A percentile compares a stretch with the other conserved stretches of the same genome.
Conservation (phyloP, 2,113 vertebrate species). For the Hippocampus barbouri region DNA sequence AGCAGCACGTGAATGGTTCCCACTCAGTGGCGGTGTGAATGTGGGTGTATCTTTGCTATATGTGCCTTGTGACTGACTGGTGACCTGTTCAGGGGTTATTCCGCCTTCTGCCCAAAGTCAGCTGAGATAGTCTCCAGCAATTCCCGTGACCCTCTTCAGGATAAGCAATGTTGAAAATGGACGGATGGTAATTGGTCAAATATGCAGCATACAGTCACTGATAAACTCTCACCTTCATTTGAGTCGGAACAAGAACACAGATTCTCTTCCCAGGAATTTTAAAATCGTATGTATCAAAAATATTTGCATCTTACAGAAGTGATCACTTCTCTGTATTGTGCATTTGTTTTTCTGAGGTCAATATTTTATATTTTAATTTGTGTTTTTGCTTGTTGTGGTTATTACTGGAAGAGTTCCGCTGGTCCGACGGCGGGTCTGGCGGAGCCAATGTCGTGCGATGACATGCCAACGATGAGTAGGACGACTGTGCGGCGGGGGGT, state of each 20-base stretch:
- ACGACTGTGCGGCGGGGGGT: slow-evolving; percentile 61
- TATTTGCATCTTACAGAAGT: not conserved
- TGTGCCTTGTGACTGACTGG: too few relatives aligned
- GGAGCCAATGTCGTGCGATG: slow-evolving; percentile 76
- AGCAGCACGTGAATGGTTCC: too few relatives aligned
- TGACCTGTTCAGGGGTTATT: too few relatives aligned
- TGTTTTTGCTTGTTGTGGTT: slow-evolving; percentile 50
- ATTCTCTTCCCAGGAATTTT: not conserved
- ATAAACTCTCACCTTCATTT: not conserved
- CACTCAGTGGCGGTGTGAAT: too few relatives aligned
- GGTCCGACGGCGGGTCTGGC: slow-evolving; percentile 72
- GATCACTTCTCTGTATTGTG: not conserved
- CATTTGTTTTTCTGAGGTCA: not conserved
- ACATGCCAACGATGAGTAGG: slow-evolving; percentile 73
- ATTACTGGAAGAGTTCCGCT: slow-evolving; percentile 73
- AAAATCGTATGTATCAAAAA: not conserved
- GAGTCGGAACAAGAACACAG: not conserved
- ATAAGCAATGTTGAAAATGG: too few relatives aligned
- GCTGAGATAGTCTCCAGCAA: too few relatives aligned
- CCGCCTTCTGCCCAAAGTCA: too few relatives aligned
- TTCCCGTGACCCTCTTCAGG: too few relatives aligned
- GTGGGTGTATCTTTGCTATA: too few relatives aligned
- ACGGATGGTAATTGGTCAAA: not conserved
- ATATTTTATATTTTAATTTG: not conserved
- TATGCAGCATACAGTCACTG: not conserved